Evolutionary conservation across 2,888 invertebrate species (phyloP).

Genomic region (Gryllus longicercus): DNA sequence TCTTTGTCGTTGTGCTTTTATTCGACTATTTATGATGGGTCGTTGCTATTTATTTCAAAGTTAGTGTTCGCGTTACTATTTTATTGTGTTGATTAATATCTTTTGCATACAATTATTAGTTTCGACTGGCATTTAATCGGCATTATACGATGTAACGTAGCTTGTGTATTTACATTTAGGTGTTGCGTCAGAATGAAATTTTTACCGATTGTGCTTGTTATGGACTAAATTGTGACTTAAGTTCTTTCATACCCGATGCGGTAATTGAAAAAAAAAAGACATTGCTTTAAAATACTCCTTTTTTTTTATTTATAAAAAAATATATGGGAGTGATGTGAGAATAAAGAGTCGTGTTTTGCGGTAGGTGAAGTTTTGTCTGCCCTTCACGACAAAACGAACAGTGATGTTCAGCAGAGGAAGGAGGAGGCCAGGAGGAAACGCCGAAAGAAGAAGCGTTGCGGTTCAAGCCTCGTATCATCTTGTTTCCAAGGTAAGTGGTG

Average conservation of each 20-base stretch:
- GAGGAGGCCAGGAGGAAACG: slow-evolving; percentile 85
- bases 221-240: no score
- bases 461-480: slow-evolving; percentile 81
- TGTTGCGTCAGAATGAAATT: no score
- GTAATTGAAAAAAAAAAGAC: neutral
- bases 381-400: slow-evolving; percentile 42
- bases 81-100: no score
- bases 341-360: slow-evolving; percentile 37
- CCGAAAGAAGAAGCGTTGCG: slow-evolving; percentile 86
- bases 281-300: neutral
- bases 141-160: no score
- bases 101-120: no score
- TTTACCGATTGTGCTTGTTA: no score
- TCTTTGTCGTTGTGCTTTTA: slow-evolving; percentile 22
- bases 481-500: slow-evolving; percentile 74
- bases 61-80: no score
- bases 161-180: no score
- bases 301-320: neutral
- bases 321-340: slow-evolving; percentile 19
- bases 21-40: neutral
- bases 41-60: no score
- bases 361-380: slow-evolving; percentile 45
- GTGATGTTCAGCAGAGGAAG: slow-evolving; percentile 59
- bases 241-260: no score
- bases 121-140: no score